These are phyloP conservation scores for Carabus problematicus DNA, from an alignment of 2,888 invertebrate genomes.

Conservation along the genomic window DNA sequence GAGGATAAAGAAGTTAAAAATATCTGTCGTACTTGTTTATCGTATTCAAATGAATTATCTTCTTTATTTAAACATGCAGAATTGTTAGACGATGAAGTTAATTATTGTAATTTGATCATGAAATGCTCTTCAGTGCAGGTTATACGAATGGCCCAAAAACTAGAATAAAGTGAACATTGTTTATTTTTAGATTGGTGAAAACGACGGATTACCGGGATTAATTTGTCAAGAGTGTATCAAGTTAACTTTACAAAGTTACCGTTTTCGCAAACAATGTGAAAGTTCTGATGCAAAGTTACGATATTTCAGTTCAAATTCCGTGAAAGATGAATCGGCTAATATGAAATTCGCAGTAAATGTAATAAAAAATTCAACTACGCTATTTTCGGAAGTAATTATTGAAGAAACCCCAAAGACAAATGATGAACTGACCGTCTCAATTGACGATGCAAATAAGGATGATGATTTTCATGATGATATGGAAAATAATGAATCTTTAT, in stretches of 20 bases:
- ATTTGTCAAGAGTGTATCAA: slow-evolving; percentile 37
- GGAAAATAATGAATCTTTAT: background rate
- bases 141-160: background rate
- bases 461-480: background rate
- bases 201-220: slow-evolving; percentile 25
- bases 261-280: slow-evolving; percentile 25
- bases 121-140: slow-evolving; percentile 33
- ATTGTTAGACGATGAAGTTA: slow-evolving; percentile 12
- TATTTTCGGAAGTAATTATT: background rate
- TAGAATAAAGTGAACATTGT: background rate
- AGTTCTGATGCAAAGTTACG: slow-evolving; percentile 29
- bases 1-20: slow-evolving; percentile 3
- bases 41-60: slow-evolving; percentile 9
- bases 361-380: background rate
- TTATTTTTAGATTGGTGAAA: slow-evolving; percentile 35
- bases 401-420: slow-evolving; percentile 4
- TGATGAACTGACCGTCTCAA: slow-evolving; percentile 12
- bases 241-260: slow-evolving; percentile 17
- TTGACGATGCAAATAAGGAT: slow-evolving; percentile 22
- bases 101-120: slow-evolving; percentile 24
- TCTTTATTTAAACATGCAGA: slow-evolving; percentile 8
- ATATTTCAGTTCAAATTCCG: background rate
- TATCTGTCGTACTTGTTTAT: slow-evolving; percentile 17
- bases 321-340: background rate
- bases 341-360: background rate